phyloP scores from a whole-genome alignment of 2,797 vertebrate genomes.

The Eupleurogrammus muticus region DNA sequence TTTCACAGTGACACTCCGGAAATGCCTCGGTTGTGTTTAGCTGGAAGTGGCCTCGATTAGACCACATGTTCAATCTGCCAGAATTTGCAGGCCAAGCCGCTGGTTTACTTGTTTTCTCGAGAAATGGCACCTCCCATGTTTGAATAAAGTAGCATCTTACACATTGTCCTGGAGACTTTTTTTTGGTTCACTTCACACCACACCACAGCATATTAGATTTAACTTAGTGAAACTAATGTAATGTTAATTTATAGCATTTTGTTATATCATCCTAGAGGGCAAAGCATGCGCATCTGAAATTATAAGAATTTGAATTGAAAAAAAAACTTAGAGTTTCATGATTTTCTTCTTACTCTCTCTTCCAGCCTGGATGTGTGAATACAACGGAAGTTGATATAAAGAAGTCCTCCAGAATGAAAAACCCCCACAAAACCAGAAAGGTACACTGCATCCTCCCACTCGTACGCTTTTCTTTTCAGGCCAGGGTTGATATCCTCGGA shows the following conservation, averaged over 20 bases:
- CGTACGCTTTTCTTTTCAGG: conserved; percentile 13
- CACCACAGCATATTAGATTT: conserved; percentile 22
- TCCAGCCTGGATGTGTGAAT: conserved; percentile 97
- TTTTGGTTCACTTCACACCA: conserved; percentile 23
- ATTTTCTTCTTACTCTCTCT: conserved; percentile 11
- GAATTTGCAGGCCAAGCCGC: conserved; percentile 58
- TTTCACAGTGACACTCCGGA: conserved; percentile 72
- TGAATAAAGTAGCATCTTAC: conserved; percentile 65
- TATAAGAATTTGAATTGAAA: conserved; percentile 15
- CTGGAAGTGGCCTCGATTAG: conserved; percentile 64
- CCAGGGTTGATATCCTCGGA: conserved; percentile 19
- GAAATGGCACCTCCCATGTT: conserved; percentile 66
- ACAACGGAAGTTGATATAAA: conserved; percentile 99
- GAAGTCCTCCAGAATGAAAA: conserved; percentile 98
- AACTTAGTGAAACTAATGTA: conserved; percentile 25
- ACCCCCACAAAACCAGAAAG: conserved; percentile 99
- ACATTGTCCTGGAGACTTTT: conserved; percentile 49
- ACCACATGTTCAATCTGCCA: conserved; percentile 75
- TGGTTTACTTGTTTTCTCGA: conserved; percentile 63
- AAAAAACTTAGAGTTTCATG: not conserved
- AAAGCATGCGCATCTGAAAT: conserved; percentile 2
- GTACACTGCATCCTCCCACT: conserved; percentile 75
- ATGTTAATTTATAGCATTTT: conserved; percentile 15
- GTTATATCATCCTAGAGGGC: not conserved
- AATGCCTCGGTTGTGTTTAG: conserved; percentile 66